Conservation (phyloP, 2,113 vertebrate genomes). For the Peromyscus maniculatus region DNA sequence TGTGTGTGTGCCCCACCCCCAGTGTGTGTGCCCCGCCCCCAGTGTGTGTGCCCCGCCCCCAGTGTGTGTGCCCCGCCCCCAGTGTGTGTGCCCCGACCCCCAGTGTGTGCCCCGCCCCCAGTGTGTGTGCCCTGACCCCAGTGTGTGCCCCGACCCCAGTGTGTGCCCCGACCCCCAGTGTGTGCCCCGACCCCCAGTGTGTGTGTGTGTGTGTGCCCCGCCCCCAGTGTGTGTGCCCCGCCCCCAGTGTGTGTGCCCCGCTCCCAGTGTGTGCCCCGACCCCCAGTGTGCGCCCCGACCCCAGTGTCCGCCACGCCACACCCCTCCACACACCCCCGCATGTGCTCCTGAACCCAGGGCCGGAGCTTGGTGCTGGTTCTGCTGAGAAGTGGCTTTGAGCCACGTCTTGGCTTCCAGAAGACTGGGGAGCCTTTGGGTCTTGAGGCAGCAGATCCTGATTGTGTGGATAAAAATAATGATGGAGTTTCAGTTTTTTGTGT, state of each 20-base stretch:
- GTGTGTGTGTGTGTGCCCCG: rapidly evolving
- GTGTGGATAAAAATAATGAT: not conserved
- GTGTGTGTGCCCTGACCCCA: no score
- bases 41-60: not conserved
- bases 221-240: not conserved
- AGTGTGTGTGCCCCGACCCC: no score
- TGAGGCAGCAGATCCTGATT: not conserved
- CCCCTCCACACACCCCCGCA: no score
- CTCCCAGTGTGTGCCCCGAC: not conserved
- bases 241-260: no score
- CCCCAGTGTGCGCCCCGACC: not conserved
- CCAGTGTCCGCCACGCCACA: not conserved
- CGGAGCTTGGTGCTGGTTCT: not conserved
- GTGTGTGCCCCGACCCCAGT: not conserved
- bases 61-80: no score
- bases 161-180: not conserved
- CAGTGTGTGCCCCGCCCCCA: no score
- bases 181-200: not conserved
- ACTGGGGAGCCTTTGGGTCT: not conserved
- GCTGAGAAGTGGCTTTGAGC: no score
- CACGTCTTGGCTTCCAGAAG: not conserved
- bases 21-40: not conserved
- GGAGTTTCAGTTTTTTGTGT: not conserved
- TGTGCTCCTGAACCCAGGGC: not conserved
- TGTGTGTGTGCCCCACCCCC: no score